These are phyloP conservation scores for Oscheius myriophilus DNA, from an alignment of 2,888 invertebrate genomes.

Conservation along the genomic window DNA sequence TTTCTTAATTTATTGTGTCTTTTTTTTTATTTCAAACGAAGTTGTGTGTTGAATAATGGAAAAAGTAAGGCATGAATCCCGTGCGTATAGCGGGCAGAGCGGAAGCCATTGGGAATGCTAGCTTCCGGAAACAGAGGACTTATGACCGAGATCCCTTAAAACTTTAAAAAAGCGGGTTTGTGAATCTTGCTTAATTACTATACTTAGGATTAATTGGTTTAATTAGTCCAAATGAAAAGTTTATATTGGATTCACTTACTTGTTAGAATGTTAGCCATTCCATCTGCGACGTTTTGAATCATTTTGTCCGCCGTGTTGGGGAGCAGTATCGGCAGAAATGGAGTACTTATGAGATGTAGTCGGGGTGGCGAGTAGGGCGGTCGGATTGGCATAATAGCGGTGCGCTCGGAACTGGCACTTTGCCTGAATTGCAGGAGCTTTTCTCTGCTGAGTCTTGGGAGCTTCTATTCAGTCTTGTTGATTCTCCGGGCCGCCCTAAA, in stretches of 20 bases:
- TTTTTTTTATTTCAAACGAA: too few species aligned
- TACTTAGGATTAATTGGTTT: too few species aligned
- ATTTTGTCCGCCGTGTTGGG: conserved; percentile 32
- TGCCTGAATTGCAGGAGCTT: conserved; percentile 20
- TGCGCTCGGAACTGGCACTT: conserved; percentile 25
- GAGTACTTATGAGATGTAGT: conserved; percentile 26
- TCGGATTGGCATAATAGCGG: conserved; percentile 29
- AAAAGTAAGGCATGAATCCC: background rate
- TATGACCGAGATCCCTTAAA: conserved; percentile 4
- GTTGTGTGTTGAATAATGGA: too few species aligned
- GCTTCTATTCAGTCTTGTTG: too few species aligned
- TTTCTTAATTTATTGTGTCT: too few species aligned
- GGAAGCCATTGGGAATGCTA: background rate
- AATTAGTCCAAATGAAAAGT: too few species aligned
- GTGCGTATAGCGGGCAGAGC: background rate
- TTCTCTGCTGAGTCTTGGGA: background rate
- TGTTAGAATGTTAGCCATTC: conserved; percentile 57
- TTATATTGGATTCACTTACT: conserved; percentile 30
- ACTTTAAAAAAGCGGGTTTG: conserved; percentile 2
- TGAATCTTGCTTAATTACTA: too few species aligned
- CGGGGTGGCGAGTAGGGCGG: conserved; percentile 17
- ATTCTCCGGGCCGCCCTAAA: too few species aligned
- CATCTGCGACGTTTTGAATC: conserved; percentile 63
- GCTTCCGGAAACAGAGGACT: too few species aligned
- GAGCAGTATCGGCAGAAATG: background rate